Evolutionary conservation across 2,888 invertebrate species (phyloP).

Genomic region (Chorisops tibialis): DNA sequence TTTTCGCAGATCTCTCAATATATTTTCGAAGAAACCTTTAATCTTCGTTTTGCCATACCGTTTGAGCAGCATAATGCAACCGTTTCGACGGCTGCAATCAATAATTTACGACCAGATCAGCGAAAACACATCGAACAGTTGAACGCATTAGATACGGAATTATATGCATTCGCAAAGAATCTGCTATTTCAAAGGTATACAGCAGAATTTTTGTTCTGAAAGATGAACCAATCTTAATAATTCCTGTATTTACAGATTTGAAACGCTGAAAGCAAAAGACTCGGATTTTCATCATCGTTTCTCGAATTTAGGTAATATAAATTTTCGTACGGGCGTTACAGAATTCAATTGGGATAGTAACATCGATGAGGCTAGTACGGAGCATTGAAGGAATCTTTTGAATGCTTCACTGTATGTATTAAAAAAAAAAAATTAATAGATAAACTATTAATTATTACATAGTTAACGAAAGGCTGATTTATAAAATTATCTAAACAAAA

Average conservation of each 20-base stretch:
- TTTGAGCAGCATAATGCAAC: constrained; percentile 93
- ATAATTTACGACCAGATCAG: constrained; percentile 71
- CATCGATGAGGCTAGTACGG: constrained; percentile 61
- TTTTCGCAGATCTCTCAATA: constrained; percentile 81
- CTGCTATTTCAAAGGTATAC: constrained; percentile 72
- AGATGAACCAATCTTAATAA: no score
- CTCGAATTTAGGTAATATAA: constrained; percentile 78
- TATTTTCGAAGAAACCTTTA: constrained; percentile 92
- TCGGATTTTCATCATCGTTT: constrained; percentile 78
- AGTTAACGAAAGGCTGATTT: no score
- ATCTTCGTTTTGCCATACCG: constrained; percentile 81
- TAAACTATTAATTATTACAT: no score
- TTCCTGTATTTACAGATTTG: constrained; percentile 61
- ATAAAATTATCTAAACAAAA: no score
- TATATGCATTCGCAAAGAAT: constrained; percentile 89
- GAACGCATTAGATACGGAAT: constrained; percentile 86
- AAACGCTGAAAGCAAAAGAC: constrained; percentile 75
- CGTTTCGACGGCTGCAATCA: constrained; percentile 77
- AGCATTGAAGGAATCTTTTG: not conserved
- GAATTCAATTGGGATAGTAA: constrained; percentile 89
- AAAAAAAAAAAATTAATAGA: no score
- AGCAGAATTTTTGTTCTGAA: no score
- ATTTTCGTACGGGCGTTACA: constrained; percentile 69
- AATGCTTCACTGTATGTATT: no score
- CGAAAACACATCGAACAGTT: constrained; percentile 71